Evolutionary conservation across 2,113 vertebrate species (phyloP), one percentile per base, ranked within the genome.

Genomic region (Neolamprologus caudopunctatus): DNA sequence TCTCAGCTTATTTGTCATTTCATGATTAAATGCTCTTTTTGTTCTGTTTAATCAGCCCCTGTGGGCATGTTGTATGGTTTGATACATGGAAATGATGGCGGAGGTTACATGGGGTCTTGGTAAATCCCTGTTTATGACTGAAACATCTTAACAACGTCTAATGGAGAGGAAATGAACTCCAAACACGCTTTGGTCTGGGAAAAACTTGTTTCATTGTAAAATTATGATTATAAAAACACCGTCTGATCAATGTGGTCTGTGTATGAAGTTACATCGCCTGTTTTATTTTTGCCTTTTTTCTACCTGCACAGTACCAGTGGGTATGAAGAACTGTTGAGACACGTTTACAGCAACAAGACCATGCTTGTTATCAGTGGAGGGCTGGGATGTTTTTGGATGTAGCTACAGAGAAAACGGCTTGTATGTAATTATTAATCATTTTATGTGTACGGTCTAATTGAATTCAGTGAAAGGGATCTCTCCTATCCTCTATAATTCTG

Each of bases 381-480:
- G 92, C 82, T 28, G 47, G 81, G 88, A 80, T 85, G 92, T 84
- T 83, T 86, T 89, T 91, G 89, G 90, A 95, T 92, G 91, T 95
- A 93, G 94, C 88, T 83, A 88, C 84, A 89, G 88, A 94, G 85
- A 84, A 89, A 63, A 88, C 85, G 80, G 81, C 90, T 94, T 94
- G 82, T 94, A 90, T 95, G 92, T 94, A 95, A 94, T 94, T 94
- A 92, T 92, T 95, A 93, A 91, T 95, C 80, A 89, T 95, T 92
- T 94, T 94, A 94, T 88, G 94, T 95, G 93, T 93, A 94, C 85
- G 90, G 93, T 91, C 92, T 94, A 91, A 94, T 91, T 86, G 91
- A 91, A 94, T 88, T 92, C 79, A 93, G 94, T 94, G 93, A 96
- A 95, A 96, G 93, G 93, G 95, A 95, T 95, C 90, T 96, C 90